phyloP scores from a whole-genome alignment of 2,888 invertebrate species.

The Entomobrya proxima region DNA sequence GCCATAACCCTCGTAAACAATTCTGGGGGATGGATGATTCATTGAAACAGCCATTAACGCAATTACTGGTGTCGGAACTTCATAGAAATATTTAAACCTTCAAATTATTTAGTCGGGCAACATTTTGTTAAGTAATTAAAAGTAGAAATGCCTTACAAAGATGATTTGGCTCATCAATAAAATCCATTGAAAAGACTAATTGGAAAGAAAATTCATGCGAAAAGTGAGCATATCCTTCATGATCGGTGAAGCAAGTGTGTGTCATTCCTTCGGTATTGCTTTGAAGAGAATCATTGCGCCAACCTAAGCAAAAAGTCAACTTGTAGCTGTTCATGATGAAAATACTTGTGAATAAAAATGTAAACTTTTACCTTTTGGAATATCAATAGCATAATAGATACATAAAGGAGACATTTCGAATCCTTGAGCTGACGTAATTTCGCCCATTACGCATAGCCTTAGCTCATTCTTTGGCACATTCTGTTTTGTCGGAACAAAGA shows the following conservation, averaged over 20 bases:
- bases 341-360: neutral
- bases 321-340: neutral
- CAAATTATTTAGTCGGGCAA: too few relatives aligned
- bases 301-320: constrained; percentile 55
- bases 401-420: constrained; percentile 70
- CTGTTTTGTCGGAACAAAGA: too few relatives aligned
- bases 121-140: too few relatives aligned
- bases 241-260: constrained; percentile 67
- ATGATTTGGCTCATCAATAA: constrained; percentile 49
- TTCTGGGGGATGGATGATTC: constrained; percentile 55
- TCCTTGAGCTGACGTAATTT: constrained; percentile 71
- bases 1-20: constrained; percentile 73
- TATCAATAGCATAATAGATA: constrained; percentile 72
- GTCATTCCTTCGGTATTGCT: constrained; percentile 73
- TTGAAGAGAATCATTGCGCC: constrained; percentile 70
- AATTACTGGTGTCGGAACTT: constrained; percentile 69
- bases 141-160: constrained; percentile 62
- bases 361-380: constrained; percentile 69
- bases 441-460: constrained; percentile 69
- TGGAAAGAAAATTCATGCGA: constrained; percentile 73
- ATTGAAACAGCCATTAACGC: constrained; percentile 70
- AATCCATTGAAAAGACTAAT: constrained; percentile 69
- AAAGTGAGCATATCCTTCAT: constrained; percentile 69
- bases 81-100: neutral
- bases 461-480: constrained; percentile 65